Conservation (phyloP, 2,797 vertebrate species). For the Ptychobarbus kaznakovi region DNA sequence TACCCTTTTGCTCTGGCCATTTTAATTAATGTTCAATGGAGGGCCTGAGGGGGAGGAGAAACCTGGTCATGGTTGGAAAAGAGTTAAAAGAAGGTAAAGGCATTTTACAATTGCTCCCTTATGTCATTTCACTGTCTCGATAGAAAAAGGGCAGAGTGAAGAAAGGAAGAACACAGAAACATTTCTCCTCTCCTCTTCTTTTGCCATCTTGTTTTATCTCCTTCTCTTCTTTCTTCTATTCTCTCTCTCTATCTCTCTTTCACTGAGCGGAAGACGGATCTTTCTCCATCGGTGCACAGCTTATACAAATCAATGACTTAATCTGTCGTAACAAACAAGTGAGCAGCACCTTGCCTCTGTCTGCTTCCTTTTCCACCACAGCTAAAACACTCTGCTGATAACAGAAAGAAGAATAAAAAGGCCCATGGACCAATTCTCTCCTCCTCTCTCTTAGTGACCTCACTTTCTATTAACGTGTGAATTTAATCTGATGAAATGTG, state of each 20-base stretch:
- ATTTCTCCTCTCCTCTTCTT: slow-evolving; percentile 17
- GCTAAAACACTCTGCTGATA: slow-evolving; percentile 46
- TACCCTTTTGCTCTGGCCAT: slow-evolving; percentile 81
- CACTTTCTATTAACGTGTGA: slow-evolving; percentile 43
- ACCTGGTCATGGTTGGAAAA: slow-evolving; percentile 61
- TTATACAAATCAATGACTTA: slow-evolving; percentile 83
- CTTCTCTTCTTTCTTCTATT: neutral
- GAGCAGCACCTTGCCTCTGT: slow-evolving; percentile 72
- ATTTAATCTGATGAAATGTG: slow-evolving; percentile 52
- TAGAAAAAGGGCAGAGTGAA: slow-evolving; percentile 47
- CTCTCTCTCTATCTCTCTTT: slow-evolving; percentile 50
- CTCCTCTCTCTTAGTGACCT: slow-evolving; percentile 35
- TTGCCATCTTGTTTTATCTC: neutral
- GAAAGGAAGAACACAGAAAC: slow-evolving; percentile 46
- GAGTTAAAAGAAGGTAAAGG: slow-evolving; percentile 71
- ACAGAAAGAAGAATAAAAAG: slow-evolving; percentile 39
- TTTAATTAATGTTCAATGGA: slow-evolving; percentile 83
- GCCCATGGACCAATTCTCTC: neutral
- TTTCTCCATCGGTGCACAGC: slow-evolving; percentile 79
- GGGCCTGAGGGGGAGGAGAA: slow-evolving; percentile 65
- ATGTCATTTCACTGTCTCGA: slow-evolving; percentile 69
- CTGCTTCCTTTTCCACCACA: slow-evolving; percentile 27
- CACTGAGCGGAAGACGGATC: slow-evolving; percentile 60
- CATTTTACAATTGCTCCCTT: slow-evolving; percentile 81
- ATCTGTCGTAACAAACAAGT: slow-evolving; percentile 82